Conservation (phyloP, 2,113 vertebrate genomes). For the Aleadryas rufinucha region DNA sequence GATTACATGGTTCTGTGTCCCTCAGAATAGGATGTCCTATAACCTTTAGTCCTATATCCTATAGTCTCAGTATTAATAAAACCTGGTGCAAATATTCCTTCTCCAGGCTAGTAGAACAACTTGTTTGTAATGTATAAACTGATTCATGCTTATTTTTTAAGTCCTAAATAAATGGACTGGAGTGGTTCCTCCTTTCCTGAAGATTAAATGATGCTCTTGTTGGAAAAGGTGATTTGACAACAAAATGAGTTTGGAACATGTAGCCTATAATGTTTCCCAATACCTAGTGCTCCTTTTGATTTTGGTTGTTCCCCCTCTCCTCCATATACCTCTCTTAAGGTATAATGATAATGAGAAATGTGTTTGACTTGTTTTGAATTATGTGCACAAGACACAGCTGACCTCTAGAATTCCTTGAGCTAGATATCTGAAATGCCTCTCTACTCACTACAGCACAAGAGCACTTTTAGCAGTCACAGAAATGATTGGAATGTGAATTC, state of each 20-base stretch:
- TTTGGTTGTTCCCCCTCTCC: background rate
- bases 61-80: background rate
- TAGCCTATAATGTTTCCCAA: background rate
- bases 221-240: background rate
- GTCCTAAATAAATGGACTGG: background rate
- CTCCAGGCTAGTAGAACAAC: background rate
- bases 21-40: background rate
- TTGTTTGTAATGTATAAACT: background rate
- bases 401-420: background rate
- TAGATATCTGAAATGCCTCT: background rate
- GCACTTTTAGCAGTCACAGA: conserved; percentile 41
- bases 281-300: background rate
- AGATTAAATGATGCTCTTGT: conserved; percentile 27
- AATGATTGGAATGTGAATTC: conserved; percentile 69
- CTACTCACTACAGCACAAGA: conserved; percentile 22
- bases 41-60: background rate
- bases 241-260: background rate
- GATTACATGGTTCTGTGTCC: background rate
- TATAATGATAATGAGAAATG: background rate
- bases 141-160: background rate
- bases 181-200: conserved; percentile 29
- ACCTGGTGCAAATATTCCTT: background rate
- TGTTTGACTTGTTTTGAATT: background rate
- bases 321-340: background rate
- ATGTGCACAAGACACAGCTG: background rate